Conservation (phyloP, 2,888 invertebrate species). For the Alviniconcha strummeri region DNA sequence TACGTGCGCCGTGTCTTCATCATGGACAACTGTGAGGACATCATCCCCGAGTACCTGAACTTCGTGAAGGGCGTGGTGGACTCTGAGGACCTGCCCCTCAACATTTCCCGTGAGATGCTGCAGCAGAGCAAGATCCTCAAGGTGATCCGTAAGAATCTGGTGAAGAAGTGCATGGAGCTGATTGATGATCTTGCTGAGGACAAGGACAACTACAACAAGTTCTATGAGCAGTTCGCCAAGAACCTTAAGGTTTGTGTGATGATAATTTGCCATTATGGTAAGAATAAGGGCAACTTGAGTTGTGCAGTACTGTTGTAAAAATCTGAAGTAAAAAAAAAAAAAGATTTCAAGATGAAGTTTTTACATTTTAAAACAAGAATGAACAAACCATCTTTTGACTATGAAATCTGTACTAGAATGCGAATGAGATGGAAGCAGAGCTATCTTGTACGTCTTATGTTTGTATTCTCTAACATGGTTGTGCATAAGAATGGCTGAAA, state of each 20-base stretch:
- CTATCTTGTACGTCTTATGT: too few relatives aligned
- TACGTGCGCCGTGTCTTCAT: constrained; percentile 99
- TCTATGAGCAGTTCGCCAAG: constrained; percentile 98
- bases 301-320: too few relatives aligned
- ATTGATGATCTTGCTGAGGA: constrained; percentile 97
- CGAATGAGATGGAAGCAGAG: too few relatives aligned
- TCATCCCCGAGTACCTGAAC: constrained; percentile 97
- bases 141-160: constrained; percentile 98
- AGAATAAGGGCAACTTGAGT: too few relatives aligned
- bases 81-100: constrained; percentile 97
- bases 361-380: too few relatives aligned
- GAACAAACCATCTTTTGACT: too few relatives aligned
- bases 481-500: too few relatives aligned
- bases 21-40: constrained; percentile 99
- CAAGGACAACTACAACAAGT: constrained; percentile 98
- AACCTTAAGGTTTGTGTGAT: constrained; percentile 82
- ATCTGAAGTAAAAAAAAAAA: too few relatives aligned
- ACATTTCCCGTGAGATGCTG: constrained; percentile 99
- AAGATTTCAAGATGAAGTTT: too few relatives aligned
- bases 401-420: too few relatives aligned
- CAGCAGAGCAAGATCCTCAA: constrained; percentile 99
- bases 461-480: too few relatives aligned
- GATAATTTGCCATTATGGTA: too few relatives aligned
- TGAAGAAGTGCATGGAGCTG: constrained; percentile 97
- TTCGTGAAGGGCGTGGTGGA: constrained; percentile 94